A percentile compares a stretch with the other conserved stretches of the same genome.
phyloP scores from a whole-genome alignment of 2,113 vertebrate species.

The Capra hircus region DNA sequence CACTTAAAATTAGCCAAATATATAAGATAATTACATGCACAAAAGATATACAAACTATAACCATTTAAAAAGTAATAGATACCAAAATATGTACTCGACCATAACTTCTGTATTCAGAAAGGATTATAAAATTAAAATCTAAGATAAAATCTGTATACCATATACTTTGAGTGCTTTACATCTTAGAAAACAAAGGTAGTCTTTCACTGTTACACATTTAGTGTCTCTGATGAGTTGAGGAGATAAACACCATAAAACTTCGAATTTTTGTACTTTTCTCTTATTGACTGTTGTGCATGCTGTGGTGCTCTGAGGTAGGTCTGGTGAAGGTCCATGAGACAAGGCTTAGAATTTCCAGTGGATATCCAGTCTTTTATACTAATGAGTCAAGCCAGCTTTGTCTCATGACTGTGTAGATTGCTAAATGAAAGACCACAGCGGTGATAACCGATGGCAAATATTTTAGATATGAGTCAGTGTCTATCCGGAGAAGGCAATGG shows the following conservation, averaged over 20 bases:
- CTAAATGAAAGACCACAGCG: conserved; percentile 90
- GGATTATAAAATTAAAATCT: conserved; percentile 69
- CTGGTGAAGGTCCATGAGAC: conserved; percentile 89
- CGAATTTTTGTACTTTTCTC: conserved; percentile 93
- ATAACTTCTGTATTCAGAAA: conserved; percentile 54
- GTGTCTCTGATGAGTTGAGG: conserved; percentile 86
- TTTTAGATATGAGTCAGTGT: conserved; percentile 91
- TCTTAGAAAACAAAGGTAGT: conserved; percentile 68
- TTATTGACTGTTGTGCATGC: conserved; percentile 93
- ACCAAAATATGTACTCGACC: conserved; percentile 74
- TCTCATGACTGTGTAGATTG: conserved; percentile 86
- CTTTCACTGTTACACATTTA: conserved; percentile 76
- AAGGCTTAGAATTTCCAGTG: conserved; percentile 89
- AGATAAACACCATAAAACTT: conserved; percentile 93
- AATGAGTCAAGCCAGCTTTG: conserved; percentile 89
- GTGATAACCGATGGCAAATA: conserved; percentile 92
- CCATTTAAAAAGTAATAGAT: conserved; percentile 76
- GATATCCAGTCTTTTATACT: conserved; percentile 86
- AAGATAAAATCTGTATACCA: conserved; percentile 81
- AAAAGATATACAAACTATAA: conserved; percentile 85
- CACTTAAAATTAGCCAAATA: conserved; percentile 72
- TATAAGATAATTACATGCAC: conserved; percentile 79
- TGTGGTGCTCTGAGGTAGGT: conserved; percentile 88
- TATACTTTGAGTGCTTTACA: conserved; percentile 69
- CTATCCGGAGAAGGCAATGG: background rate